Percentiles rank a stretch among this genome's conserved stretches.
phyloP scores from a whole-genome alignment of 2,888 invertebrate genomes.

The Agriopis leucophaearia region DNA sequence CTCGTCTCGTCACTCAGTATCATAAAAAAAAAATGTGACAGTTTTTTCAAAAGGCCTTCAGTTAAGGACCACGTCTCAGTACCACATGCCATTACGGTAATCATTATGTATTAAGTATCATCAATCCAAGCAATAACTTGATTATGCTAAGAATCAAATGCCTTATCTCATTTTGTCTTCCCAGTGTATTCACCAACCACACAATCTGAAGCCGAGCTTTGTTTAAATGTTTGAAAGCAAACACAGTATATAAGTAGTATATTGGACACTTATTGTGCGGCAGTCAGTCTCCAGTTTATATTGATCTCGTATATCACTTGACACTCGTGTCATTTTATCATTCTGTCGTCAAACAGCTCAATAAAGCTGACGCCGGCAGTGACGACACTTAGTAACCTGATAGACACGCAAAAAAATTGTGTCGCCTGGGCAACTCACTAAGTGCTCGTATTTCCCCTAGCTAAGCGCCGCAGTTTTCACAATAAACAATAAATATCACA shows the following conservation, averaged over 20 bases:
- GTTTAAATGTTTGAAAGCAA: conserved; percentile 29
- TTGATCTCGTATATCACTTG: conserved; percentile 53
- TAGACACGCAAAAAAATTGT: background rate
- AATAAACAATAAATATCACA: no score
- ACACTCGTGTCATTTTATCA: conserved; percentile 59
- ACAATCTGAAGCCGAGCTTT: conserved; percentile 27
- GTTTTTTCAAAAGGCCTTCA: no score
- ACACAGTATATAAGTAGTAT: conserved; percentile 29
- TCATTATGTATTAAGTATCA: no score
- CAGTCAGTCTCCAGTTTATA: conserved; percentile 43
- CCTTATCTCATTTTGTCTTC: conserved; percentile 12
- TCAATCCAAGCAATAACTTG: no score
- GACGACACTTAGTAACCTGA: conserved; percentile 22
- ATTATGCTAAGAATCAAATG: background rate
- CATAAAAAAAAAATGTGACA: no score
- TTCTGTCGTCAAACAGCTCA: conserved; percentile 47
- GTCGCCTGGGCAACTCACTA: background rate
- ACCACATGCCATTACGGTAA: no score
- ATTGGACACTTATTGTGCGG: conserved; percentile 43
- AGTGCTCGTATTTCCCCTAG: background rate
- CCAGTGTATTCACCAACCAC: conserved; percentile 14
- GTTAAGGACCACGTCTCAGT: no score
- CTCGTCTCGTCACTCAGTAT: no score
- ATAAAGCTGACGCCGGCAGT: conserved; percentile 43
- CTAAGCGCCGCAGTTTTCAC: background rate